phyloP scores from a whole-genome alignment of 2,888 invertebrate genomes.

The Chrysomela aeneicollis region DNA sequence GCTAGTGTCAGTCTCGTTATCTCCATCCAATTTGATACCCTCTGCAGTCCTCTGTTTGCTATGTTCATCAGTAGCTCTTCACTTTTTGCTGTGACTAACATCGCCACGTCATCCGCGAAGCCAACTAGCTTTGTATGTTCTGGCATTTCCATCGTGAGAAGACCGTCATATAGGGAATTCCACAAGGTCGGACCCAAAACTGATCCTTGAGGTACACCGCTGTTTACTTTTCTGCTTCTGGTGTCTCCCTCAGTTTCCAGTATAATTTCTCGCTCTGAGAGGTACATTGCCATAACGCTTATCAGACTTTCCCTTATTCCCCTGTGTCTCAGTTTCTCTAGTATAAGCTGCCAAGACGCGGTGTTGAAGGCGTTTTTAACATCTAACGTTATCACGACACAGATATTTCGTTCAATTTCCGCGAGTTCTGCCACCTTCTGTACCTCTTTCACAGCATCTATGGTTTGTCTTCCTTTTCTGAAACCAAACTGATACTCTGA shows the following conservation, averaged over 20 bases:
- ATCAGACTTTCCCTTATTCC: conserved; percentile 19
- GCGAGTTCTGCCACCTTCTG: too few relatives aligned
- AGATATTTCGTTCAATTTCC: too few relatives aligned
- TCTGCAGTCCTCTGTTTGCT: background rate
- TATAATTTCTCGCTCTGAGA: conserved; percentile 17
- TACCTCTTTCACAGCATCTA: conserved; percentile 21
- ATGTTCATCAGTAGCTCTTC: background rate
- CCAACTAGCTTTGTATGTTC: too few relatives aligned
- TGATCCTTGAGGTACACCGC: background rate
- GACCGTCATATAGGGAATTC: too few relatives aligned
- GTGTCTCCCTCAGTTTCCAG: conserved; percentile 11
- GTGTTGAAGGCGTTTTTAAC: conserved; percentile 1
- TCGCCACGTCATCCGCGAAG: too few relatives aligned
- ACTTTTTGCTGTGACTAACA: background rate
- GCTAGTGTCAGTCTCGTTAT: background rate
- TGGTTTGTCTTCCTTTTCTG: conserved; percentile 22
- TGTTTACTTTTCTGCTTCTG: background rate
- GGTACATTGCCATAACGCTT: conserved; percentile 16
- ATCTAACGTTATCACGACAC: background rate
- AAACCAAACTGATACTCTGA: conserved; percentile 23
- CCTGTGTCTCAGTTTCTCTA: conserved; percentile 13
- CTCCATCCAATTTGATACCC: background rate
- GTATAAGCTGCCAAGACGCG: conserved; percentile 9
- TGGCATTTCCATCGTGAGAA: too few relatives aligned
- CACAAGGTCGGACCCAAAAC: background rate